These are phyloP conservation scores for Cathartes aura DNA, from an alignment of 2,113 vertebrate species.

Conservation along the genomic window DNA sequence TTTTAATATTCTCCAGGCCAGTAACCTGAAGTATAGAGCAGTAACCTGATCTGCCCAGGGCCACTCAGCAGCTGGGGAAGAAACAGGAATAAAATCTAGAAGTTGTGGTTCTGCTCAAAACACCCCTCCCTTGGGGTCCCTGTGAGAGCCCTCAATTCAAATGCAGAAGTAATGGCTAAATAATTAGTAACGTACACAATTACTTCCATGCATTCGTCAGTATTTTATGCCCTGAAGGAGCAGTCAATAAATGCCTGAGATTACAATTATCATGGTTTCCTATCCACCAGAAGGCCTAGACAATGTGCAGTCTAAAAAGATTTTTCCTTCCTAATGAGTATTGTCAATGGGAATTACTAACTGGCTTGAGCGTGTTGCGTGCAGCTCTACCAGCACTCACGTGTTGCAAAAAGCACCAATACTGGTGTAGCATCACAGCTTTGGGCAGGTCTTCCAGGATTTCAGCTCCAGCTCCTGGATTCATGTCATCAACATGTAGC, in stretches of 20 bases:
- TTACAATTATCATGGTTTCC: background rate
- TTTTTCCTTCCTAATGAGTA: background rate
- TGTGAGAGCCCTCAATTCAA: background rate
- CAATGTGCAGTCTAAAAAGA: background rate
- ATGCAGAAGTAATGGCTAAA: constrained; percentile 37
- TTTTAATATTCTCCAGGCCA: constrained; percentile 50
- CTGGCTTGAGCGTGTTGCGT: background rate
- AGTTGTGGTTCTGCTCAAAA: background rate
- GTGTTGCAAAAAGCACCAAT: background rate
- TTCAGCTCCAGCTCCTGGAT: background rate
- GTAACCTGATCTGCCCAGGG: constrained; percentile 5
- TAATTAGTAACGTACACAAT: constrained; percentile 56
- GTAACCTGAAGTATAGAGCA: background rate
- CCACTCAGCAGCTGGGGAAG: background rate
- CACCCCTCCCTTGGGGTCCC: background rate
- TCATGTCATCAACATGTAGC: background rate
- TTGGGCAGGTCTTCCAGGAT: background rate
- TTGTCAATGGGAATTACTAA: background rate
- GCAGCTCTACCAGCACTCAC: background rate
- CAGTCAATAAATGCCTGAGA: constrained; percentile 21
- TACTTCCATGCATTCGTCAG: background rate
- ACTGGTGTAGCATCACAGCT: background rate
- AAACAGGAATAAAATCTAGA: background rate
- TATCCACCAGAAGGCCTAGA: background rate
- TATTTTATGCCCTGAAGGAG: constrained; percentile 14